These are phyloP conservation scores for Smittia sp. DNA, from an alignment of 2,888 invertebrate species.

Conservation along the genomic window DNA sequence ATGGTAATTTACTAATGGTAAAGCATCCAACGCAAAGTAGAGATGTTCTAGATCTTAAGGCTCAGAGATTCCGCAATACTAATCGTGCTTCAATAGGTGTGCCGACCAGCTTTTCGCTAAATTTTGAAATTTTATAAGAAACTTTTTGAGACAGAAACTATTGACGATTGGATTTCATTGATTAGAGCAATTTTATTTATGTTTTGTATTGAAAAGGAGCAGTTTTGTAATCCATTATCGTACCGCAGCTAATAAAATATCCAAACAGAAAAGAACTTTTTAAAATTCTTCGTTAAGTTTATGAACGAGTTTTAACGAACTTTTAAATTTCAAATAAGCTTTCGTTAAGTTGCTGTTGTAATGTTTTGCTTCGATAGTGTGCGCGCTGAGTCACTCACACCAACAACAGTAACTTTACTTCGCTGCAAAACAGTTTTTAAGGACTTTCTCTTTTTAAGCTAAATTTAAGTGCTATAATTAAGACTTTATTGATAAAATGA, in stretches of 20 bases:
- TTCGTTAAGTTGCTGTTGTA: too few species aligned
- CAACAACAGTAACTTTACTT: neutral
- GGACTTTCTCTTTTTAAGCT: slow-evolving; percentile 17
- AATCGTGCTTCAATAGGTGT: neutral
- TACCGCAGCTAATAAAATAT: too few species aligned
- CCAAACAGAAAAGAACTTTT: too few species aligned
- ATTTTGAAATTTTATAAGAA: neutral
- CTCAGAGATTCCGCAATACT: neutral
- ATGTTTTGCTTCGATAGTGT: too few species aligned
- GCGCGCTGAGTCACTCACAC: neutral
- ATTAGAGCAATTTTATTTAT: too few species aligned
- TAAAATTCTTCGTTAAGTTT: too few species aligned
- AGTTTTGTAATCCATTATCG: too few species aligned
- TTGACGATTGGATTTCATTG: too few species aligned
- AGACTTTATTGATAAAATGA: slow-evolving; percentile 38
- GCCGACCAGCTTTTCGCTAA: neutral
- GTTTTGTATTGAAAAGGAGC: too few species aligned
- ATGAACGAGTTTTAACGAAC: too few species aligned
- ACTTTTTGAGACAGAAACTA: too few species aligned
- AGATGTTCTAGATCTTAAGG: neutral
- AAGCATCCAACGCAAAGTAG: neutral
- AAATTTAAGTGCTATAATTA: slow-evolving; percentile 34
- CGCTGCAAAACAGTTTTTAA: neutral
- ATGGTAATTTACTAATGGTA: slow-evolving; percentile 71
- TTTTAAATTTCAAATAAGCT: too few species aligned